Evolutionary conservation across 2,113 vertebrate species (phyloP).

Genomic region (Bungarus multicinctus): DNA sequence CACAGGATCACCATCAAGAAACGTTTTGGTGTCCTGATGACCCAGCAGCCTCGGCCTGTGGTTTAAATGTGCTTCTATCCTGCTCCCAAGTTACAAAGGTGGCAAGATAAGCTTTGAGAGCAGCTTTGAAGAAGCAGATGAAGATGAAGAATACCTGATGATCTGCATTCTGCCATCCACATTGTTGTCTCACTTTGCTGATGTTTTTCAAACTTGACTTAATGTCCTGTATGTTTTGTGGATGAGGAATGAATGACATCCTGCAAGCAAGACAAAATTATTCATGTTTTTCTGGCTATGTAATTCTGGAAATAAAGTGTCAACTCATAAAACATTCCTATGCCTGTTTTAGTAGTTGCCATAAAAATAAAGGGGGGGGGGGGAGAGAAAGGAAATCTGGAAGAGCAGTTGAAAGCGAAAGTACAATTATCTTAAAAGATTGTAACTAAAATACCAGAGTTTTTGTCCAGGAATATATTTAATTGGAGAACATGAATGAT

Average conservation of each 20-base stretch:
- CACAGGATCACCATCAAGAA: slow-evolving; percentile 86
- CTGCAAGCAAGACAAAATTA: background rate
- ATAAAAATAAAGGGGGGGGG: too few relatives aligned
- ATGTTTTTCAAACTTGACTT: background rate
- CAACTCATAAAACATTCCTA: too few relatives aligned
- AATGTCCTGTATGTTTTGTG: background rate
- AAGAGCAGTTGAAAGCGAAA: too few relatives aligned
- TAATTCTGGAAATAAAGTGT: slow-evolving; percentile 16
- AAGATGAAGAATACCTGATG: background rate
- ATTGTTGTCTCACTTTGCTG: background rate
- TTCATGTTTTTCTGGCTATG: background rate
- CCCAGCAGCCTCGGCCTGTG: slow-evolving; percentile 81
- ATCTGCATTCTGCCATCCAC: background rate
- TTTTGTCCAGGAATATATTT: too few relatives aligned
- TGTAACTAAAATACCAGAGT: too few relatives aligned
- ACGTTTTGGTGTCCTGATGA: slow-evolving; percentile 83
- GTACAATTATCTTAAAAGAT: too few relatives aligned
- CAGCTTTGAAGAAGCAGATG: background rate
- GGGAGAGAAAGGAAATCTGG: too few relatives aligned
- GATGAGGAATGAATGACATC: background rate
- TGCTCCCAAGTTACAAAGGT: too few relatives aligned
- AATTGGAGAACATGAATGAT: too few relatives aligned
- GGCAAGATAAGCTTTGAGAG: background rate
- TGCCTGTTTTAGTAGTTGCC: too few relatives aligned
- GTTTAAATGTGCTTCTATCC: slow-evolving; percentile 58